Evolutionary conservation across 1,140 invertebrate genomes (phyloP).

Genomic region (Leguminivora glycinivorella): DNA sequence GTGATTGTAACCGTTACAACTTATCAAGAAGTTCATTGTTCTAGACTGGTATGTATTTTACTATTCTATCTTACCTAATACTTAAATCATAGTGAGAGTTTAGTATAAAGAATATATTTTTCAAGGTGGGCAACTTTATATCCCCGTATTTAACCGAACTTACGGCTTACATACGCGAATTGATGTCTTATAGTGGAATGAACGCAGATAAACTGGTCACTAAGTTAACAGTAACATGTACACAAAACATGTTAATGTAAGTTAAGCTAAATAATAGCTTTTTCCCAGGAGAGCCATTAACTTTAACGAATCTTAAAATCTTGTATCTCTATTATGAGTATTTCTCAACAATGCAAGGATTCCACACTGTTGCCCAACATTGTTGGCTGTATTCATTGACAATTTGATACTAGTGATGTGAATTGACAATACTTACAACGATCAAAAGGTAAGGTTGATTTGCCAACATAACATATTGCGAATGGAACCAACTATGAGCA

Average conservation of each 20-base stretch:
- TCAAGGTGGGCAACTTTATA: neutral
- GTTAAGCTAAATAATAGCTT: neutral
- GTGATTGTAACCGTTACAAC: constrained; percentile 55
- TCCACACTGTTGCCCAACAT: neutral
- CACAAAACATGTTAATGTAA: neutral
- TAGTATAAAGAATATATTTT: neutral
- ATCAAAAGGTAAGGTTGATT: neutral
- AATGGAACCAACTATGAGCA: neutral
- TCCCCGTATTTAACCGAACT: neutral
- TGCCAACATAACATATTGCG: neutral
- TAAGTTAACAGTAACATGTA: neutral
- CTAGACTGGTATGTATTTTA: constrained; percentile 54
- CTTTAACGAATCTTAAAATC: neutral
- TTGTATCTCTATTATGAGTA: neutral
- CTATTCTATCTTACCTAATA: constrained; percentile 19
- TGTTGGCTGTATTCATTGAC: neutral
- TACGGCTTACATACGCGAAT: neutral
- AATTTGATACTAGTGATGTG: neutral
- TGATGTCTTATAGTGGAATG: neutral
- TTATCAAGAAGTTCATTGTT: constrained; percentile 52
- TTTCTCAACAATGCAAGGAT: neutral
- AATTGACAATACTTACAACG: neutral
- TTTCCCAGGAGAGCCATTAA: neutral
- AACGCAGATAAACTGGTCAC: neutral
- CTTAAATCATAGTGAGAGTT: neutral